These are phyloP conservation scores for Falco punctatus DNA, from an alignment of 2,113 vertebrate species.

Conservation along the genomic window DNA sequence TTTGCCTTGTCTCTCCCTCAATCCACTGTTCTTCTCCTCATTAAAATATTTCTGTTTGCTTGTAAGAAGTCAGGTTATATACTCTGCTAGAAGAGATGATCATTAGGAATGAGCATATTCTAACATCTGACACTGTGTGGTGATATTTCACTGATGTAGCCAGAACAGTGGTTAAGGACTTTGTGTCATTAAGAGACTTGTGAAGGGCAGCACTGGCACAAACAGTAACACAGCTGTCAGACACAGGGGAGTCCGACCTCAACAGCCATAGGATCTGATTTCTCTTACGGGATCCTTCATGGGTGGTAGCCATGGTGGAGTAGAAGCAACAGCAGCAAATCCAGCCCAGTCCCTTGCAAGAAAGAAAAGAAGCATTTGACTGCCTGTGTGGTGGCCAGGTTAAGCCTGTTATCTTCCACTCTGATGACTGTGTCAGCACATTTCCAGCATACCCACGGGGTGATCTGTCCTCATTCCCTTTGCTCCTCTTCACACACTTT, in stretches of 20 bases:
- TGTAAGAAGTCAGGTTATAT: not conserved
- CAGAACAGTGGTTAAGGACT: not conserved
- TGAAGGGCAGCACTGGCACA: not conserved
- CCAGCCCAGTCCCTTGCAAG: not conserved
- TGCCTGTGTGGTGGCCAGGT: not conserved
- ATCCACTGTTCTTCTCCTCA: not conserved
- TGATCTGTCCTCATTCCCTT: not conserved
- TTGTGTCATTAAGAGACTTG: not conserved
- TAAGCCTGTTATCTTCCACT: not conserved
- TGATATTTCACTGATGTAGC: not conserved
- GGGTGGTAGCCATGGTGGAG: not conserved
- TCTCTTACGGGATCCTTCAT: not conserved
- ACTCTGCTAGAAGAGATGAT: not conserved
- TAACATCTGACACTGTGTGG: not conserved
- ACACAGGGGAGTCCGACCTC: not conserved
- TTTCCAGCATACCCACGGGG: not conserved
- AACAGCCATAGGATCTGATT: not conserved
- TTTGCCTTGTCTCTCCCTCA: not conserved
- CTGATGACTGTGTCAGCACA: rapidly evolving
- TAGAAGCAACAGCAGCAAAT: not conserved
- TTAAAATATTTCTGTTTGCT: not conserved
- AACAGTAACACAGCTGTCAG: not conserved
- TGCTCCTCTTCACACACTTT: not conserved
- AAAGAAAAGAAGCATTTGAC: not conserved
- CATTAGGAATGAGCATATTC: not conserved